Percentiles rank a stretch among this genome's conserved stretches.
Evolutionary conservation across 1,140 invertebrate species (phyloP).

Genomic region (Lithobius niger): DNA sequence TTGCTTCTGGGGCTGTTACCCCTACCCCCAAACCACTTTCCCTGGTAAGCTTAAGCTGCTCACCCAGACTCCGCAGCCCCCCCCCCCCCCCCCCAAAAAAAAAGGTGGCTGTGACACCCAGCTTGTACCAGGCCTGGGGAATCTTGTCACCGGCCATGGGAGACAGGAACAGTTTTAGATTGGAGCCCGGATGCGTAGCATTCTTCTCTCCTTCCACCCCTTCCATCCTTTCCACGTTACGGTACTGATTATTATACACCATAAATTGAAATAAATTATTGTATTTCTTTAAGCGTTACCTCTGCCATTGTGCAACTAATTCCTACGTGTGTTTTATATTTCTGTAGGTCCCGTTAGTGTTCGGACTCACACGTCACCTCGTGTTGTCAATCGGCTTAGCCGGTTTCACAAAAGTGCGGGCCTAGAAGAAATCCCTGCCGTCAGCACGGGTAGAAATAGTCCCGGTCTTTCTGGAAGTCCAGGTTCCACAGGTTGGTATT

Average conservation of each 20-base stretch:
- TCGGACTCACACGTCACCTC: constrained; percentile 78
- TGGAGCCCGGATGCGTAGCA: no score
- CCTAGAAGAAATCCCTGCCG: constrained; percentile 43
- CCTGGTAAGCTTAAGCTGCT: no score
- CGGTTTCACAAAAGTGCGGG: constrained; percentile 92
- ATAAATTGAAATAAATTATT: background rate
- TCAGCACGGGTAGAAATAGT: constrained; percentile 53
- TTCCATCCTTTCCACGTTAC: no score
- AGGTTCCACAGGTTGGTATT: constrained; percentile 25
- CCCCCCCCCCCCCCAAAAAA: no score
- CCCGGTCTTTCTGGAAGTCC: constrained; percentile 49
- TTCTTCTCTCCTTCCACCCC: no score
- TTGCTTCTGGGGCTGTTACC: no score
- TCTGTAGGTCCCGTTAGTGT: constrained; percentile 55
- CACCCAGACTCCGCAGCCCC: no score
- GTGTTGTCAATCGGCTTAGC: constrained; percentile 86
- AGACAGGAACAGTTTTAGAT: no score
- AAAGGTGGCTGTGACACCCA: no score
- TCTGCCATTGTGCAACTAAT: background rate
- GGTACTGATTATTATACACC: background rate
- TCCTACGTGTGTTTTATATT: constrained; percentile 1
- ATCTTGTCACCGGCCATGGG: no score
- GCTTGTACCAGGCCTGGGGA: no score
- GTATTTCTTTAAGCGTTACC: constrained; percentile 1
- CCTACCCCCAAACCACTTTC: no score